Conservation (phyloP, 2,797 vertebrate species). For the Falco peregrinus region DNA sequence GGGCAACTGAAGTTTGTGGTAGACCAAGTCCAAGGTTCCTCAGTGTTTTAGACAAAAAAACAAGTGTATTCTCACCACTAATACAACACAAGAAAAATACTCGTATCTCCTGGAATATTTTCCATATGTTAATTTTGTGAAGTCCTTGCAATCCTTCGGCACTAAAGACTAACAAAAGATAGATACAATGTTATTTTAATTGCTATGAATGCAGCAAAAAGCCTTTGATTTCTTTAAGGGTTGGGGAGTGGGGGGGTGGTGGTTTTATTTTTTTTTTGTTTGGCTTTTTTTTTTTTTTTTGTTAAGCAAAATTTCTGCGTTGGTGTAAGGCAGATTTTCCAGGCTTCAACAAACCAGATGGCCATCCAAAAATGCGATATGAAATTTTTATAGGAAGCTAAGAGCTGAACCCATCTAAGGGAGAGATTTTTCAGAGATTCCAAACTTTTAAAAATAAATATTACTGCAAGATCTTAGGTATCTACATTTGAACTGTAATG, state of each 20-base stretch:
- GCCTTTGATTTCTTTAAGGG: constrained; percentile 70
- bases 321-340: constrained; percentile 84
- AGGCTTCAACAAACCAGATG: constrained; percentile 83
- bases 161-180: constrained; percentile 20
- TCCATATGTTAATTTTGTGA: not conserved
- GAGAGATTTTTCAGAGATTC: constrained; percentile 72
- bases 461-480: constrained; percentile 68
- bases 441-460: constrained; percentile 80
- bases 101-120: not conserved
- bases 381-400: constrained; percentile 81
- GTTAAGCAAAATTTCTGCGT: constrained; percentile 78
- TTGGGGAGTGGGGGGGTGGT: not conserved
- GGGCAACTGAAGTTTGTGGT: not conserved
- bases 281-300: constrained; percentile 70
- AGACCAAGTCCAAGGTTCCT: not conserved
- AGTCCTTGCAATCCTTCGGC: not conserved
- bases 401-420: constrained; percentile 75
- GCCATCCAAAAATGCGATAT: constrained; percentile 83
- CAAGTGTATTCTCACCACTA: not conserved
- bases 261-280: constrained; percentile 22
- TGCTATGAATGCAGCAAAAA: constrained; percentile 41
- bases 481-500: constrained; percentile 69
- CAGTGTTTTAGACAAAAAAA: not conserved
- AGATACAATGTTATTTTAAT: constrained; percentile 49
- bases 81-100: not conserved